These are phyloP conservation scores for Passer montanus DNA, from an alignment of 2,113 vertebrate genomes.

Conservation along the genomic window DNA sequence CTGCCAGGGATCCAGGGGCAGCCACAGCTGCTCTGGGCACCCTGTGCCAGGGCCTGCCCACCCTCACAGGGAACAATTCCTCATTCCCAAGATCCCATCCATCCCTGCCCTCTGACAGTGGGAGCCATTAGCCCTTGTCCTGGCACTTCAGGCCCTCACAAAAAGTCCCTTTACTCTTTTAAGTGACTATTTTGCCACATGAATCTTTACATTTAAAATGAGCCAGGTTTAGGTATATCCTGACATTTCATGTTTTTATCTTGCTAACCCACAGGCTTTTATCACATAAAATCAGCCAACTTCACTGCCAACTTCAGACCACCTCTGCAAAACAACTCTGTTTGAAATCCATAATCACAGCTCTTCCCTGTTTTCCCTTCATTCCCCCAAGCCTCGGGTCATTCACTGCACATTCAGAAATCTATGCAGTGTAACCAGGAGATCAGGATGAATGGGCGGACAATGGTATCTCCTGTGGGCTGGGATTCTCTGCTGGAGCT, in stretches of 20 bases:
- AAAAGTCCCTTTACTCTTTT: neutral
- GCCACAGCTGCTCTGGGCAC: neutral
- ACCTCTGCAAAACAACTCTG: neutral
- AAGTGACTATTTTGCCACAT: constrained; percentile 6
- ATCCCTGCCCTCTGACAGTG: neutral
- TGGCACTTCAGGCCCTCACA: accelerated
- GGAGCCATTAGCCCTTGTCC: neutral
- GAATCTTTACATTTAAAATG: constrained; percentile 48
- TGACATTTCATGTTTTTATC: neutral
- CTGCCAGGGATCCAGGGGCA: neutral
- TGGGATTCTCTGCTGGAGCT: neutral
- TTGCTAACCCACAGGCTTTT: neutral
- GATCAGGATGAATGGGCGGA: neutral
- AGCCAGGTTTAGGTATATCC: neutral
- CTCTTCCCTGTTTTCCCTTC: neutral
- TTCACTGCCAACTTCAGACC: too few relatives aligned
- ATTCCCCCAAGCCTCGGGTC: neutral
- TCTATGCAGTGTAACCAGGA: neutral
- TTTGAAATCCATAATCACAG: neutral
- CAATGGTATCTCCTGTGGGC: neutral
- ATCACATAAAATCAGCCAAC: neutral
- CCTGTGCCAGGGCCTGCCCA: neutral
- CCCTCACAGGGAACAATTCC: neutral
- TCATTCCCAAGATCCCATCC: accelerated
- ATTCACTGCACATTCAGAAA: neutral